Evolutionary conservation across 2,113 vertebrate species (phyloP), one percentile per base, ranked within the genome.

Genomic region (Engystomops pustulosus): DNA sequence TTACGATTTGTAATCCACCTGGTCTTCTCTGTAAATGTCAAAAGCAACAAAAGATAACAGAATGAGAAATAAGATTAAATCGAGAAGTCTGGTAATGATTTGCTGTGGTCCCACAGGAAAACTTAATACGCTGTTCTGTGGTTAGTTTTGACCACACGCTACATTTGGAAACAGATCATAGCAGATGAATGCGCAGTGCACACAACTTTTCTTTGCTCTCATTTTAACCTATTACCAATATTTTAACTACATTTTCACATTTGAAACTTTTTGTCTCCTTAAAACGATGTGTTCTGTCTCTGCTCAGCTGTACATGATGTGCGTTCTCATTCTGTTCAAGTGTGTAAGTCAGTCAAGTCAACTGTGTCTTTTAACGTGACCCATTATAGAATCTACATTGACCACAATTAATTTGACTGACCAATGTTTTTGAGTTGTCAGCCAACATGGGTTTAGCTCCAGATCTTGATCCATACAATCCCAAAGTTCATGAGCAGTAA

Each of bases 61-160:
- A 38, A 55, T 55, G 51, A 55, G 72, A 53, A 77, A 41, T 58
- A 41, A 78, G 47, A 47, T 45, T 55, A 23, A 7, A 25, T 38
- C 5, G 36, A 17, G 23, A 10, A 14, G 51, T 58, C 51, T 58
- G 75, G 32, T 25, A 78, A 78, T 58, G 12, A 47, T 74, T 74
- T 47, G 69, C 69, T 45, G 45, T 47, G n/a, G 51, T 60, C 75
- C 51, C 75, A 25, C 11, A 78, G 75, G 75, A 78, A 70, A 80
- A 81, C 88, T 88, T 85, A 69, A 81, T 87, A 79, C 83, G 87
- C 88, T 89, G 49, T 45, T 86, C 75, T 87, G 85, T 47, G 87
- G 86, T 88, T 49, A 32, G 70, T 85, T 86, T 53, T 85, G 86
- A 88, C 70, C 87, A 18, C 84, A 47, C 60, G 53, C 41, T 70